Conservation (phyloP, 2,797 vertebrate genomes). For the Dendrocincla tyrannina region DNA sequence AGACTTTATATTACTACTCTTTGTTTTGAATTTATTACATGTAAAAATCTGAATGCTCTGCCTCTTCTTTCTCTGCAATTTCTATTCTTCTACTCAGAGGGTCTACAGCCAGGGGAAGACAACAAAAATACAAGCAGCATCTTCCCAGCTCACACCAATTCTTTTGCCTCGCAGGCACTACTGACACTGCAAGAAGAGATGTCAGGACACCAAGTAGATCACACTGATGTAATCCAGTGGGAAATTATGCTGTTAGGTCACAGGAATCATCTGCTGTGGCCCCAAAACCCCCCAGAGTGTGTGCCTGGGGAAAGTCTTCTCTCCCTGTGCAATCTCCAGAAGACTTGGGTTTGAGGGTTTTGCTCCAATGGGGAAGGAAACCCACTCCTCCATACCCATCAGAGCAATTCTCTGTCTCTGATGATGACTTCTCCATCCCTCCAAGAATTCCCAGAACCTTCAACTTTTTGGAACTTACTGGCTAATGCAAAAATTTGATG, state of each 20-base stretch:
- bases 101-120: background rate
- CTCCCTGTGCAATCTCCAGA: background rate
- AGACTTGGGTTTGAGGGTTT: background rate
- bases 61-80: background rate
- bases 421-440: background rate
- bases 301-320: background rate
- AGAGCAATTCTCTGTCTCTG: background rate
- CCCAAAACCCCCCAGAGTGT: background rate
- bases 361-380: background rate
- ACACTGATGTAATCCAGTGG: rapidly evolving
- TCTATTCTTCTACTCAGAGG: background rate
- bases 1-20: background rate
- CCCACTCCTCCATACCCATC: background rate
- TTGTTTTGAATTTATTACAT: background rate
- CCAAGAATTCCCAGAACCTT: background rate
- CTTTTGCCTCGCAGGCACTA: rapidly evolving
- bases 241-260: background rate
- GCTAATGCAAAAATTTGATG: background rate
- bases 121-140: background rate
- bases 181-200: background rate
- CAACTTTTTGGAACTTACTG: background rate
- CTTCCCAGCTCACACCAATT: background rate
- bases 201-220: background rate
- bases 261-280: background rate
- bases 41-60: background rate